Conservation (phyloP, 37 sponge, comb jelly and placozoan species). For the Oopsacas minuta region DNA sequence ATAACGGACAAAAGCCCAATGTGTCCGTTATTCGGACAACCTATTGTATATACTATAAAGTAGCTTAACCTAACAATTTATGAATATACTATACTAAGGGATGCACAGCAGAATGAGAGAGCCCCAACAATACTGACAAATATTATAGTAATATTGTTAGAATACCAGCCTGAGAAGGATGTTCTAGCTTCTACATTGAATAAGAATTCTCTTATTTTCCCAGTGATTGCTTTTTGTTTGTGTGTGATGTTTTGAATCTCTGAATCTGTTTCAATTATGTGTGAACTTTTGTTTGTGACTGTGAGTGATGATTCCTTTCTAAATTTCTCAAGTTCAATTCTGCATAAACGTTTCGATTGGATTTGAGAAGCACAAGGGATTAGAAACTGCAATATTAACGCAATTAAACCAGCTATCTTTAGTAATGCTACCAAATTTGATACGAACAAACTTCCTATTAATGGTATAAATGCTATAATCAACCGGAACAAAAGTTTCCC, state of each 20-base stretch:
- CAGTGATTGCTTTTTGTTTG: neutral
- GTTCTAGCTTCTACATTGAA: constrained; percentile 20
- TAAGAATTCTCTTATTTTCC: neutral
- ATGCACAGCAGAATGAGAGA: neutral
- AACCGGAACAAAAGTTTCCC: constrained; percentile 28
- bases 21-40: too few species aligned
- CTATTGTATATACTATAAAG: too few species aligned
- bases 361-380: constrained; percentile 61
- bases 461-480: constrained; percentile 39
- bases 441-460: constrained; percentile 47
- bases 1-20: too few species aligned
- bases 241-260: neutral
- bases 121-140: neutral
- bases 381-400: constrained; percentile 42
- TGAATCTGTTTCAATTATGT: neutral
- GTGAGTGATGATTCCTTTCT: neutral
- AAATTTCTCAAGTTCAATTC: constrained; percentile 23
- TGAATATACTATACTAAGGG: neutral
- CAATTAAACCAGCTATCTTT: constrained; percentile 65
- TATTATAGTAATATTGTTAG: neutral
- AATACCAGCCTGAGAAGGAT: neutral
- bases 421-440: constrained; percentile 62
- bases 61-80: too few species aligned
- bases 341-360: constrained; percentile 41
- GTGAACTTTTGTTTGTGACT: neutral